Conservation (phyloP, 30 jellyfish, hydroid and myxozoan species). For the Nemopilema nomurai region DNA sequence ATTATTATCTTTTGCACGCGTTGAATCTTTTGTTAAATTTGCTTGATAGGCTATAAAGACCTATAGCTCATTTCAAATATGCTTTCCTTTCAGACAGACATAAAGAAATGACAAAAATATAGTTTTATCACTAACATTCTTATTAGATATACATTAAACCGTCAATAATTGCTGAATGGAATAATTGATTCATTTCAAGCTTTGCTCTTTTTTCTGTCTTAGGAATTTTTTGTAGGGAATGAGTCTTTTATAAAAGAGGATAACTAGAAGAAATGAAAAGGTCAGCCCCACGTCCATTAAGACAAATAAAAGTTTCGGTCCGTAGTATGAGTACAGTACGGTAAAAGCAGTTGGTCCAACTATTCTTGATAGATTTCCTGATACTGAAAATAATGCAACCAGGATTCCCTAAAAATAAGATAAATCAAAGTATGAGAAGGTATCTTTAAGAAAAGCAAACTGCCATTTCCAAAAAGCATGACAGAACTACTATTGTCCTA, state of each 20-base stretch:
- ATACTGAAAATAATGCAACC: slow-evolving; percentile 34
- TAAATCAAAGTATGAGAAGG: not conserved
- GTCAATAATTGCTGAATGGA: not conserved
- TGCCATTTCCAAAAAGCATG: no score
- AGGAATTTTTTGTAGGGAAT: slow-evolving; percentile 30
- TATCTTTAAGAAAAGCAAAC: no score
- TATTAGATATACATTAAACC: no score
- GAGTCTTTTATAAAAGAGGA: slow-evolving; percentile 31
- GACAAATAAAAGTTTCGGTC: slow-evolving; percentile 42
- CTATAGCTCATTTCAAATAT: no score
- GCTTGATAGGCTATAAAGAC: no score
- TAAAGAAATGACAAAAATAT: no score
- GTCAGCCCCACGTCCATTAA: slow-evolving; percentile 47
- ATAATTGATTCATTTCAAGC: not conserved
- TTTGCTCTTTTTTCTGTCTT: not conserved
- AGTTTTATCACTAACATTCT: no score
- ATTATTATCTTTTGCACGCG: no score
- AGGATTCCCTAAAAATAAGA: slow-evolving; percentile 34
- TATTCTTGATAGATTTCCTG: slow-evolving; percentile 61
- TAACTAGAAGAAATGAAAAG: slow-evolving; percentile 7
- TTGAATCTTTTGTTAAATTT: no score
- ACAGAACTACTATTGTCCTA: no score
- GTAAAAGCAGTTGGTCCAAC: slow-evolving; percentile 58
- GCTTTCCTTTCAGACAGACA: no score
- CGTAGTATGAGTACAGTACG: slow-evolving; percentile 36